Base-by-base conservation (phyloP, 2,888 invertebrate genomes). In the Hedya salicella region DNA sequence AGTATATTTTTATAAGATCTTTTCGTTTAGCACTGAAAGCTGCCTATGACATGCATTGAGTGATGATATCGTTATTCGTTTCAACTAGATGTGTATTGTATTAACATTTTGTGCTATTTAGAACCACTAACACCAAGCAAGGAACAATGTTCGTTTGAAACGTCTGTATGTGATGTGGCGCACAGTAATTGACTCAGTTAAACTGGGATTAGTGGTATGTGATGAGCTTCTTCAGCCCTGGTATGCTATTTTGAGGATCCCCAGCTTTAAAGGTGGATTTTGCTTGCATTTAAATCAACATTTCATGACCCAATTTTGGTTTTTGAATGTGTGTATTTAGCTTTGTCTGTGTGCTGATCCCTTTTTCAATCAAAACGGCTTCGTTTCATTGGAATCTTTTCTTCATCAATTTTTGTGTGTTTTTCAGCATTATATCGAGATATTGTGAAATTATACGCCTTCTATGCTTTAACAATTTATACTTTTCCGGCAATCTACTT, bases 271-370 rank as follows among this genome's bases (percentile, higher is more conserved):
- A 59, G n/a, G n/a, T 52, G 52, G 42, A 19, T 39, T 52, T 39
- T 52, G 59, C 52, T 65, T 60, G 42, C 50, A 36, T 8, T n/a
- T 46, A 21, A 50, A 17, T 53, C 17, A 17, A 56, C 21, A 32
- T 49, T 42, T 19, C 25, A 65, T 44, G n/a, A 65, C 19, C 44
- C 11, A 36, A 40, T 30, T 39, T 65, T 46, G 16, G 44, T 52
- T 65, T 62, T 39, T 44, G 16, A 46, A 56, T 59, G 56, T 65
- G 52, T 59, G 56, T 65, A 46, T 59, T 64, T 16, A 59, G 65
- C 59, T 65, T 59, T 52, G 17, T 46, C 21, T 46, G 30, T 65
- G 39, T 59, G 64, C 57, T 64, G 57, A 57, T 21, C 21, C 46
- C 19, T 46, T 59, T 40, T 46, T 46, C n/a, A 46, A 59, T 39